Base-by-base conservation (phyloP, 2,113 vertebrate species). In the Geococcyx californianus region DNA sequence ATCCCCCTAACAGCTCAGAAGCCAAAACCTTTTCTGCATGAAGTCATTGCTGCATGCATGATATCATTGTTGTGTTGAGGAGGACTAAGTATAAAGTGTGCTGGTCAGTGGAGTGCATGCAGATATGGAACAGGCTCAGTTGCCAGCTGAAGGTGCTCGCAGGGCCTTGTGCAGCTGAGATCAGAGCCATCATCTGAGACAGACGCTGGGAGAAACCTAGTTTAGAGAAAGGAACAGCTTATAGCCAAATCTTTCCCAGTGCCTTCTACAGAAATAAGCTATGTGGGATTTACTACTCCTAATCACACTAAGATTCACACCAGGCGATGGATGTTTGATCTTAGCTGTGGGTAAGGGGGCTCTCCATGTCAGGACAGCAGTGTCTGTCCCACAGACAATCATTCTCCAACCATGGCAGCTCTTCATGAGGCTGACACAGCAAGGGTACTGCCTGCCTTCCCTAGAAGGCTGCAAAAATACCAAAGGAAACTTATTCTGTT, bases 311-410 rank as follows among this genome's bases (percentile, higher is more conserved):
- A 55, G 33, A 73, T 24, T 62, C 33, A 44, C 0, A 2, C 17
- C 1, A 1, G 16, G 8, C 51, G 52, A 56, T 11, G 17, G n/a
- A n/a, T n/a, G n/a, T 25, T 38, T 51, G 21, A 5, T 20, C 3
- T 18, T 40, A 40, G 55, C 44, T 67, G 13, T 26, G 38, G 23
- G 49, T 68, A 47, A 83, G 29, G 28, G 24, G 17, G 14, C 26
- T 70, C 51, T n/a, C 63, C 56, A 40, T 8, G 31, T 28, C 9
- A 2, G 38, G 31, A 24, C 13, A 6, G 33, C 20, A 56, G 40
- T 1, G 1, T 33, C 51, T 34, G 16, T 51, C 38, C 52, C 18
- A 3, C 34, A 23, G 12, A 59, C 6, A 58, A 24, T 47, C 44
- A 55, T 23, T 17, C 20, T 40, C n/a, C 45, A 45, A 64, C 23